A percentile compares a stretch with the other conserved stretches of the same genome.
Conservation (phyloP, 2,113 vertebrate species). For the Cacatua alba region DNA sequence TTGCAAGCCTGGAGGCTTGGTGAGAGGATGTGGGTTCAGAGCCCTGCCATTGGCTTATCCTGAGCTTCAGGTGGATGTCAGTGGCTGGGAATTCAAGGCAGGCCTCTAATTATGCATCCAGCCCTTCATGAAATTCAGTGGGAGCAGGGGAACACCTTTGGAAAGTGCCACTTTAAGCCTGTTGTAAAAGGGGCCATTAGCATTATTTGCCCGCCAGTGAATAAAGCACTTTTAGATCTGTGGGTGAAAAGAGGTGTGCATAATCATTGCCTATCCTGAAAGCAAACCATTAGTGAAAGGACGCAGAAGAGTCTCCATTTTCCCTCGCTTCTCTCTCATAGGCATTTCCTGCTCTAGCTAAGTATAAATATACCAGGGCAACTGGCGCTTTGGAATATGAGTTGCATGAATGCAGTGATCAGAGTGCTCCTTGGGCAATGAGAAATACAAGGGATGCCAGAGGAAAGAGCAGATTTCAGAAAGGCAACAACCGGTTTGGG, state of each 20-base stretch:
- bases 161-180: neutral
- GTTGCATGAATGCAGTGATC: neutral
- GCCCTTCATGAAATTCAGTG: neutral
- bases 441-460: neutral
- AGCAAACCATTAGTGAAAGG: neutral
- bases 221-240: neutral
- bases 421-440: neutral
- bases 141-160: neutral
- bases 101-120: neutral
- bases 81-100: neutral
- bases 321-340: fast-evolving
- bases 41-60: neutral
- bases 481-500: neutral
- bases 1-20: neutral
- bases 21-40: neutral
- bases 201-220: neutral
- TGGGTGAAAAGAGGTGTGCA: neutral
- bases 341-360: neutral
- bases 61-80: neutral
- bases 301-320: neutral
- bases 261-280: neutral
- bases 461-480: neutral
- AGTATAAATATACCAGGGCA: neutral
- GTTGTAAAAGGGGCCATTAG: neutral
- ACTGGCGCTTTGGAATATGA: neutral